These are phyloP conservation scores for Gnatocerus cornutus DNA, from an alignment of 2,888 invertebrate species.

Conservation along the genomic window DNA sequence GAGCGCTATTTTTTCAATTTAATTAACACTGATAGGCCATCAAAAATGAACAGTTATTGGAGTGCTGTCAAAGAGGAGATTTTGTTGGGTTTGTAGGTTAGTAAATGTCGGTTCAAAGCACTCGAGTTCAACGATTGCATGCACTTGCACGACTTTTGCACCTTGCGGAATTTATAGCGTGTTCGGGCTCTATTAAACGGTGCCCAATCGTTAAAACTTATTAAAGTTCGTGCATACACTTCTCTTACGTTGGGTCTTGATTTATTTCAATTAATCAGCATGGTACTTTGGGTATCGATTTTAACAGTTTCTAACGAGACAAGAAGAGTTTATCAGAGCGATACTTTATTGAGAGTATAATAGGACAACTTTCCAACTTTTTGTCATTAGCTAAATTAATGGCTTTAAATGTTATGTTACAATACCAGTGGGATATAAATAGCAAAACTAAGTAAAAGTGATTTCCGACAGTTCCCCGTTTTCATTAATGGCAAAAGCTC, in stretches of 20 bases:
- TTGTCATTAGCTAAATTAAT: conserved; percentile 2
- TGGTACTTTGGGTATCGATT: conserved; percentile 16
- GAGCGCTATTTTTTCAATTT: no score
- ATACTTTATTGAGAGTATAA: conserved; percentile 12
- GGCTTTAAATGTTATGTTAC: background rate
- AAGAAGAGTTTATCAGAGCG: conserved; percentile 18
- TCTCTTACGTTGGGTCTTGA: conserved; percentile 6
- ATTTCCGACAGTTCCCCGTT: no score
- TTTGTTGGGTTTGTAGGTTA: conserved; percentile 18
- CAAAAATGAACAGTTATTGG: background rate
- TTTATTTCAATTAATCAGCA: conserved; percentile 30
- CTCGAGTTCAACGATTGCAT: conserved; percentile 42
- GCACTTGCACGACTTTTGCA: conserved; percentile 36
- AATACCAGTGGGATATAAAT: no score
- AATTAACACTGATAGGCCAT: no score
- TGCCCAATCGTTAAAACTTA: conserved; percentile 34
- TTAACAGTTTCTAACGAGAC: background rate
- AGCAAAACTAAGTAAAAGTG: no score
- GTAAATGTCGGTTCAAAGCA: conserved; percentile 32
- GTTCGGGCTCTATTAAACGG: conserved; percentile 38
- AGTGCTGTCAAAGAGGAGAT: conserved; percentile 6
- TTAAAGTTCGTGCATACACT: conserved; percentile 24
- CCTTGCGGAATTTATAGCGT: conserved; percentile 42
- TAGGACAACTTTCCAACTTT: background rate
- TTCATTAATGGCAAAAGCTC: background rate